These are phyloP conservation scores for Drosophila hawaiiensis DNA, from an alignment of 2,888 invertebrate genomes.

Conservation along the genomic window DNA sequence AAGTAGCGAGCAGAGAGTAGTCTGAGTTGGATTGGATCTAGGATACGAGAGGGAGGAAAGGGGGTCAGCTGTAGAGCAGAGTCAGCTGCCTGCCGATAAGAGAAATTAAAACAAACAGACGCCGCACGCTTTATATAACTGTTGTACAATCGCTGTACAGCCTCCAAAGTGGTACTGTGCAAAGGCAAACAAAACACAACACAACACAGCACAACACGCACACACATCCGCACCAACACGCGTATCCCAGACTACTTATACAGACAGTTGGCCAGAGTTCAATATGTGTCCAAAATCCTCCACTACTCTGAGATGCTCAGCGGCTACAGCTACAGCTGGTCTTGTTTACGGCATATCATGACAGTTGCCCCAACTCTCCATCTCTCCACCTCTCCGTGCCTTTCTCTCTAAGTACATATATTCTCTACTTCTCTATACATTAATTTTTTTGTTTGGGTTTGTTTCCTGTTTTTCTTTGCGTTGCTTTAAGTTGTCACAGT, in stretches of 20 bases:
- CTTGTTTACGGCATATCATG: conserved; percentile 80
- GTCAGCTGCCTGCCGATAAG: conserved; percentile 76
- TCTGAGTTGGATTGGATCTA: conserved; percentile 12
- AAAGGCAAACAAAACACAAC: conserved; percentile 39
- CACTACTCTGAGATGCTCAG: conserved; percentile 12
- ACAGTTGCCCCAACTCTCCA: conserved; percentile 45
- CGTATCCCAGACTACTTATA: not conserved
- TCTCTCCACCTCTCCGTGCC: conserved; percentile 1
- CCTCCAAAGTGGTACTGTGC: conserved; percentile 74
- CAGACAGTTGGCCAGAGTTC: conserved; percentile 43
- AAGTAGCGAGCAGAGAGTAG: conserved; percentile 16
- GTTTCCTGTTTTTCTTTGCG: conserved; percentile 52
- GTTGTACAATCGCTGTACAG: conserved; percentile 72
- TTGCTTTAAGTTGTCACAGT: conserved; percentile 80
- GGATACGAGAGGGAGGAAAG: not conserved
- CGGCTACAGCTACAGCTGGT: conserved; percentile 59
- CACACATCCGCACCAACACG: conserved; percentile 5
- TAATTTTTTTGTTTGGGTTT: conserved; percentile 18
- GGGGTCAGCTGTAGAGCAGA: conserved; percentile 20
- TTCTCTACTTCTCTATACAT: not conserved
- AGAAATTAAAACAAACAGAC: conserved; percentile 77
- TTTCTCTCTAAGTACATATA: conserved; percentile 2
- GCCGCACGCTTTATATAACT: conserved; percentile 44
- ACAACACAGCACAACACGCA: not conserved
- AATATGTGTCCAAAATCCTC: conserved; percentile 63